These are phyloP conservation scores for Agrochola macilenta DNA, from an alignment of 2,888 invertebrate genomes.

Conservation along the genomic window DNA sequence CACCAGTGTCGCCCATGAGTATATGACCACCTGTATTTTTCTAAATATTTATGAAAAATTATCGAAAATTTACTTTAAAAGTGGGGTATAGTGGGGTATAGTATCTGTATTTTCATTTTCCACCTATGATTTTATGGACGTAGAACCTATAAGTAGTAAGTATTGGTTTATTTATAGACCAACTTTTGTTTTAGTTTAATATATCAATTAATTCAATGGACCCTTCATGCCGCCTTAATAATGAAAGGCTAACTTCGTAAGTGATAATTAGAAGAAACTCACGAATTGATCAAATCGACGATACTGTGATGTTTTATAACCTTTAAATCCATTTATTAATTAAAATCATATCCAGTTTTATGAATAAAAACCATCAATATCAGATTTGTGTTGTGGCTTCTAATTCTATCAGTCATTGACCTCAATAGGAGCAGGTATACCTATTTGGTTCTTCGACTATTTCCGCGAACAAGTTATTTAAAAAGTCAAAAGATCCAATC, in stretches of 20 bases:
- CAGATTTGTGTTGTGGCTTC: not conserved
- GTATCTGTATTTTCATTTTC: too few species aligned
- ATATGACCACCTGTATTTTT: too few species aligned
- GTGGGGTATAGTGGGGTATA: too few species aligned
- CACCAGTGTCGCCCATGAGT: too few species aligned
- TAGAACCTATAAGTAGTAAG: not conserved
- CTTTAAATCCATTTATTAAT: constrained; percentile 4
- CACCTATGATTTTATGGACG: too few species aligned
- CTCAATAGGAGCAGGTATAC: not conserved
- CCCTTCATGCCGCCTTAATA: too few species aligned
- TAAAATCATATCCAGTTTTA: not conserved
- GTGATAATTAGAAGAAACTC: not conserved
- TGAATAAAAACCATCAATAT: not conserved
- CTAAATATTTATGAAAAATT: too few species aligned
- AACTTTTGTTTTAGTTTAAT: not conserved
- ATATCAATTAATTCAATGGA: not conserved
- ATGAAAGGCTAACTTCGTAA: not conserved
- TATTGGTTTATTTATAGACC: not conserved
- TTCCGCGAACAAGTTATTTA: not conserved
- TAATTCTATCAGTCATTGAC: not conserved
- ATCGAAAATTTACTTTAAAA: too few species aligned
- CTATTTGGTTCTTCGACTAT: not conserved
- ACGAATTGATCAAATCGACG: not conserved
- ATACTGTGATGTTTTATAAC: not conserved
- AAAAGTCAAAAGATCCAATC: constrained; percentile 13